Evolutionary conservation across 2,888 invertebrate genomes (phyloP).

Genomic region (Hypomecis atomaria): DNA sequence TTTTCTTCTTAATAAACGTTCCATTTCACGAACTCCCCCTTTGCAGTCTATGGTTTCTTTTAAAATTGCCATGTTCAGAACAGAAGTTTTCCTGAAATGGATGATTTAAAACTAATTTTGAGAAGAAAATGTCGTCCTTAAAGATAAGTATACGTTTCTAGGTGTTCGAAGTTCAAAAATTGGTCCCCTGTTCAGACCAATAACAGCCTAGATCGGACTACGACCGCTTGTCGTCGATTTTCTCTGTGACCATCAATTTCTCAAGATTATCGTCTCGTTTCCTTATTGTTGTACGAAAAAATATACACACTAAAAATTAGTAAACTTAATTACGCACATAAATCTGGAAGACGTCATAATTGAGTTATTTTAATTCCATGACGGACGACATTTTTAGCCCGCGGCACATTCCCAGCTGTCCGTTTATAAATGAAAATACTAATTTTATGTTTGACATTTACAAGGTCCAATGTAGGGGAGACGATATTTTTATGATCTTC

Average conservation of each 20-base stretch:
- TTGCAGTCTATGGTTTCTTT: no score
- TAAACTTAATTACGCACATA: slow-evolving; percentile 7
- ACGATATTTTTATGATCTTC: slow-evolving; percentile 16
- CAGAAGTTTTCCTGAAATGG: no score
- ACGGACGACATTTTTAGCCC: slow-evolving; percentile 27
- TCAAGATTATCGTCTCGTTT: background rate
- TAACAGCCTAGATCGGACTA: no score
- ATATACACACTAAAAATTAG: slow-evolving; percentile 5
- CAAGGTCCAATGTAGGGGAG: slow-evolving; percentile 17
- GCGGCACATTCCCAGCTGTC: slow-evolving; percentile 33
- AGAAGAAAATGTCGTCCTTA: no score
- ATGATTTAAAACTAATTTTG: no score
- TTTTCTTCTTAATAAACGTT: no score
- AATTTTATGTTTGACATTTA: slow-evolving; percentile 34
- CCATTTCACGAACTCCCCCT: no score
- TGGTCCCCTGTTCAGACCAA: no score
- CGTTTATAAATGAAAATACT: slow-evolving; percentile 27
- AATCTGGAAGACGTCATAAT: slow-evolving; percentile 15
- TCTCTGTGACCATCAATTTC: background rate
- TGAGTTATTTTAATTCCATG: slow-evolving; percentile 29
- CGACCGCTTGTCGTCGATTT: no score
- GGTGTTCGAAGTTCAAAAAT: no score
- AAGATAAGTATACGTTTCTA: no score
- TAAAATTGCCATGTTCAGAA: no score
- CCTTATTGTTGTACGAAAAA: background rate